Conservation (phyloP, 1,140 invertebrate genomes). For the Laupala kohalensis region DNA sequence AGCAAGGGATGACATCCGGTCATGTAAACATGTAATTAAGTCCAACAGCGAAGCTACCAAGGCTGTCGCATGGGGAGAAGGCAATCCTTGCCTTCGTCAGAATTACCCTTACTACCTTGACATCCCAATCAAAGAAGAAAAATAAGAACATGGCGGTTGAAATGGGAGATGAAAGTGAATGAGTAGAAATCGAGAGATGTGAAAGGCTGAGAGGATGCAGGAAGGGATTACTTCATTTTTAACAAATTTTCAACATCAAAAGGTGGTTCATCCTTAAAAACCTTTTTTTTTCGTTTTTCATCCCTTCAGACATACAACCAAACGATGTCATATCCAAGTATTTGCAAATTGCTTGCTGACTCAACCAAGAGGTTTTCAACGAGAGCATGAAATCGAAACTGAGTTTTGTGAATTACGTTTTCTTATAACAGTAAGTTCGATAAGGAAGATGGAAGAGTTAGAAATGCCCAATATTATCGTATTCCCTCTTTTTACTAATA, state of each 20-base stretch:
- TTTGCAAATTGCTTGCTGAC: background rate
- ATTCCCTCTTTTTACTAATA: background rate
- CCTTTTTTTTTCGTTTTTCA: background rate
- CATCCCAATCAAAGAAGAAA: too few relatives aligned
- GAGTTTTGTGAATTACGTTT: too few relatives aligned
- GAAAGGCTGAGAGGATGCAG: background rate
- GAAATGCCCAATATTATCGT: too few relatives aligned
- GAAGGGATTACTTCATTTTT: background rate
- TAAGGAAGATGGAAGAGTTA: background rate
- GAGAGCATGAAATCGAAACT: too few relatives aligned
- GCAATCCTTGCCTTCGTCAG: background rate
- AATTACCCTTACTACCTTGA: too few relatives aligned
- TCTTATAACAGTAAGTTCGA: too few relatives aligned
- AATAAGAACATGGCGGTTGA: too few relatives aligned
- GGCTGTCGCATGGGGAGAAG: background rate
- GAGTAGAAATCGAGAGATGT: too few relatives aligned
- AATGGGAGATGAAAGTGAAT: too few relatives aligned
- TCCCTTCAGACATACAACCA: background rate
- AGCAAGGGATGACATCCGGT: background rate
- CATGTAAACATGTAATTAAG: background rate
- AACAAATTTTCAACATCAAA: background rate
- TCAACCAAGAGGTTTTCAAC: background rate
- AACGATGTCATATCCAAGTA: background rate
- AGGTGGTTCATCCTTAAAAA: background rate
- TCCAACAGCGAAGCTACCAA: background rate